These are phyloP conservation scores for Coelopa pilipes DNA, from an alignment of 2,888 invertebrate species.

Conservation along the genomic window DNA sequence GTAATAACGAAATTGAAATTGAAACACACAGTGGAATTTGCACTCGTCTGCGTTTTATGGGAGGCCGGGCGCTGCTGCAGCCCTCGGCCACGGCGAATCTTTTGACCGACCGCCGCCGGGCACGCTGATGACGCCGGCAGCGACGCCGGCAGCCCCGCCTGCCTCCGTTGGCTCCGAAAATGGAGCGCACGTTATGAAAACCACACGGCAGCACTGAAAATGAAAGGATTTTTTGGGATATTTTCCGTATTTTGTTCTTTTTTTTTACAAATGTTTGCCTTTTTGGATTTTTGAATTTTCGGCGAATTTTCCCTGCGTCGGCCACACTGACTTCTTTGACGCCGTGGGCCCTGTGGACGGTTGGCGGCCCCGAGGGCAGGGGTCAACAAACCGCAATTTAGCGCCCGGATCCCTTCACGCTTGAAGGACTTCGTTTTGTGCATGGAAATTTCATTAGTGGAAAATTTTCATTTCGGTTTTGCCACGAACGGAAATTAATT, in stretches of 20 bases:
- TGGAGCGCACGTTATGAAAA: no score
- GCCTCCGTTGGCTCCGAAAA: no score
- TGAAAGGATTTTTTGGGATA: background rate
- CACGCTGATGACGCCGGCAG: background rate
- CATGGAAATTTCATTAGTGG: background rate
- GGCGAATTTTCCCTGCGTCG: no score
- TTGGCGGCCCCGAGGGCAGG: background rate
- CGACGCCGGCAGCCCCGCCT: no score
- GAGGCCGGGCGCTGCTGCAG: background rate
- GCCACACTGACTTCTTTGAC: no score
- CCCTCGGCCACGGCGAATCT: background rate
- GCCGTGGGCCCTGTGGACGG: no score
- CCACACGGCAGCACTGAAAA: no score
- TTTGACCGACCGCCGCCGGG: background rate
- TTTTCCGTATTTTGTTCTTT: background rate
- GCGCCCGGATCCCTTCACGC: slow-evolving; percentile 23
- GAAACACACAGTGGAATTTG: background rate
- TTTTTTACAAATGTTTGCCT: background rate
- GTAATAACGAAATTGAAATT: slow-evolving; percentile 29
- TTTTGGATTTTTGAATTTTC: no score
- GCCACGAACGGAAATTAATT: no score
- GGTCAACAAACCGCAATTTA: slow-evolving; percentile 32
- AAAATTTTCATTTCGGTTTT: background rate
- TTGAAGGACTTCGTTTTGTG: slow-evolving; percentile 9
- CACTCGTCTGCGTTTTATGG: background rate